Conservation (phyloP, 2,797 vertebrate species). For the Neoniphon sammara region DNA sequence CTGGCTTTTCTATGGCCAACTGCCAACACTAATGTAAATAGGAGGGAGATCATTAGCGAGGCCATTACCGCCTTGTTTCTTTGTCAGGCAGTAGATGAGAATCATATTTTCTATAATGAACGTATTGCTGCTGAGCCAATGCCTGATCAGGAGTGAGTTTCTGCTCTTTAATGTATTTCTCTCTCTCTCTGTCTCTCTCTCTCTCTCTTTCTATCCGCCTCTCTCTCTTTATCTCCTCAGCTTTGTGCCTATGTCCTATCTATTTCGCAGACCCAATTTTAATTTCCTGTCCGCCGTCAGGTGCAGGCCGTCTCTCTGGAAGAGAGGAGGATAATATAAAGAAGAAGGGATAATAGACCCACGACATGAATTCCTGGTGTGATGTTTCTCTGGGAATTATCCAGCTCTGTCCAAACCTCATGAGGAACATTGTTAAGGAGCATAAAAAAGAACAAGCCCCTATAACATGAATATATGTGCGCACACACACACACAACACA, state of each 20-base stretch:
- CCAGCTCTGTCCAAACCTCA: conserved; percentile 13
- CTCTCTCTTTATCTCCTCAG: conserved; percentile 27
- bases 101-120: conserved; percentile 37
- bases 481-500: not conserved
- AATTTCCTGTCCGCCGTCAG: conserved; percentile 55
- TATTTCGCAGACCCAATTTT: conserved; percentile 43
- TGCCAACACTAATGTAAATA: conserved; percentile 30
- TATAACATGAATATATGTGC: no score
- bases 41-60: conserved; percentile 36
- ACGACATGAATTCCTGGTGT: not conserved
- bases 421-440: conserved; percentile 7
- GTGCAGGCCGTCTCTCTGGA: conserved; percentile 6
- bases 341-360: conserved; percentile 3
- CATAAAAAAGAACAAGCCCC: not conserved
- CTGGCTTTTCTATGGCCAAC: conserved; percentile 6
- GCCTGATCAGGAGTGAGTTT: conserved; percentile 28
- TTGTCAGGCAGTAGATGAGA: conserved; percentile 23
- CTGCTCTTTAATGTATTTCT: conserved; percentile 25
- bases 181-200: not conserved
- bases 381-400: not conserved
- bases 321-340: conserved; percentile 11
- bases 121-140: not conserved
- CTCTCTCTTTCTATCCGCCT: not conserved
- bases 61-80: conserved; percentile 32
- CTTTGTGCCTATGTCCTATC: conserved; percentile 28